Percentiles rank a stretch among this genome's conserved stretches.
These are phyloP conservation scores for Allobates femoralis DNA, from an alignment of 2,797 vertebrate genomes.

Conservation along the genomic window DNA sequence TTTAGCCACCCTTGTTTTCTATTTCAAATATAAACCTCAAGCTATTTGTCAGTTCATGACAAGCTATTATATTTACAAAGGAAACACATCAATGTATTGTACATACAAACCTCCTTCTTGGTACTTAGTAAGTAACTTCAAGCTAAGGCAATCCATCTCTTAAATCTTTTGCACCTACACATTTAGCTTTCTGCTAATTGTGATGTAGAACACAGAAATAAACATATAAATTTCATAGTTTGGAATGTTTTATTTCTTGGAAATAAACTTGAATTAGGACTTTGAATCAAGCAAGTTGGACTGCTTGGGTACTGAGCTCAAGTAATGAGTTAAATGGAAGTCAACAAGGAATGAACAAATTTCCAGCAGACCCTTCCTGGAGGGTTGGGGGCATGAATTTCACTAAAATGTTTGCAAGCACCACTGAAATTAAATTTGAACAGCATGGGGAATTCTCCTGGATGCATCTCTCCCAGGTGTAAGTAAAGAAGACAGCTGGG, in stretches of 20 bases:
- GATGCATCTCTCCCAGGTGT: no score
- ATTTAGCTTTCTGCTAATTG: not conserved
- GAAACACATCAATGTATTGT: slow-evolving; percentile 36
- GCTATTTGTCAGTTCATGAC: slow-evolving; percentile 48
- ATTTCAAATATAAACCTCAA: slow-evolving; percentile 30
- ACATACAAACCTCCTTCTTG: slow-evolving; percentile 30
- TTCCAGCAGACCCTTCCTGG: no score
- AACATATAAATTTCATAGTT: slow-evolving; percentile 20
- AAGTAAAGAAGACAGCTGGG: no score
- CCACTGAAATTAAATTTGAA: no score
- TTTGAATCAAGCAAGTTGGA: not conserved
- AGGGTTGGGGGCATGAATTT: no score
- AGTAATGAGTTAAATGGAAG: no score
- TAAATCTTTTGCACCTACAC: slow-evolving; percentile 6
- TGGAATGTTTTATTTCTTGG: not conserved
- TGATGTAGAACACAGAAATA: slow-evolving; percentile 16
- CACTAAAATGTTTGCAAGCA: no score
- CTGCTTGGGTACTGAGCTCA: no score
- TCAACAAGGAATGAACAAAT: no score
- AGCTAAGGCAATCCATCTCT: slow-evolving; percentile 33
- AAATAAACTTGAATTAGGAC: not conserved
- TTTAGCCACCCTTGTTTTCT: slow-evolving; percentile 26
- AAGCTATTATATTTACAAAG: slow-evolving; percentile 46
- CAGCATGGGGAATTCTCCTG: no score
- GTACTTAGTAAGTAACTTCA: slow-evolving; percentile 35